These are phyloP conservation scores for Mimas tiliae DNA, from an alignment of 2,888 invertebrate species.

Conservation along the genomic window DNA sequence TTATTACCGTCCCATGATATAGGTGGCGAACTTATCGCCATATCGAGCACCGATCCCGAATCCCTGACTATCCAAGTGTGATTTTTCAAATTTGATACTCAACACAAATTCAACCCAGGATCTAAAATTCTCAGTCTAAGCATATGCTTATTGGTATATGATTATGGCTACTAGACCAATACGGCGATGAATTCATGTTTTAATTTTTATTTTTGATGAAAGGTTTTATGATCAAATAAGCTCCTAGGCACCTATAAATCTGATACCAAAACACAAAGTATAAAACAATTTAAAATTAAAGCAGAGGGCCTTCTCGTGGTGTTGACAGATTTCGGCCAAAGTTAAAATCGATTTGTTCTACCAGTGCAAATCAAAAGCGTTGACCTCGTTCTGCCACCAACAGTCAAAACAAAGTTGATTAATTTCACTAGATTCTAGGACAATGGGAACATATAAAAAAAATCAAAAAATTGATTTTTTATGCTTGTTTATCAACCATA, in stretches of 20 bases:
- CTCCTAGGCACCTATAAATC: background rate
- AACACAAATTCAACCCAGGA: too few species aligned
- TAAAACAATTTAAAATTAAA: slow-evolving; percentile 33
- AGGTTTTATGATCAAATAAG: too few species aligned
- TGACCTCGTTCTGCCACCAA: slow-evolving; percentile 8
- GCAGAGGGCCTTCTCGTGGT: slow-evolving; percentile 38
- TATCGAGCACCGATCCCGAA: too few species aligned
- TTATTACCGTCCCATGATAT: too few species aligned
- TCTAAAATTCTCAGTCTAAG: too few species aligned
- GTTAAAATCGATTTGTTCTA: slow-evolving; percentile 36
- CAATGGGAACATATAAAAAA: background rate
- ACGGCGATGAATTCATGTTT: too few species aligned
- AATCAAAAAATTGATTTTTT: background rate
- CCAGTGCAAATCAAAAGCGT: slow-evolving; percentile 24
- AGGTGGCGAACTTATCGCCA: too few species aligned
- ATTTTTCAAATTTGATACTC: too few species aligned
- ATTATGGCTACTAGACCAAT: too few species aligned
- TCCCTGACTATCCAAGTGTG: background rate
- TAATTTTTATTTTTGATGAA: too few species aligned
- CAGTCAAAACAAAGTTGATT: slow-evolving; percentile 17
- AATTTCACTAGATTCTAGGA: background rate
- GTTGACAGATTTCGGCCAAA: slow-evolving; percentile 37
- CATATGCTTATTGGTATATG: too few species aligned
- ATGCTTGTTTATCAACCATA: background rate
- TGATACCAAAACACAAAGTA: background rate